These are phyloP conservation scores for Thereva unica DNA, from an alignment of 2,888 invertebrate species.

Conservation along the genomic window DNA sequence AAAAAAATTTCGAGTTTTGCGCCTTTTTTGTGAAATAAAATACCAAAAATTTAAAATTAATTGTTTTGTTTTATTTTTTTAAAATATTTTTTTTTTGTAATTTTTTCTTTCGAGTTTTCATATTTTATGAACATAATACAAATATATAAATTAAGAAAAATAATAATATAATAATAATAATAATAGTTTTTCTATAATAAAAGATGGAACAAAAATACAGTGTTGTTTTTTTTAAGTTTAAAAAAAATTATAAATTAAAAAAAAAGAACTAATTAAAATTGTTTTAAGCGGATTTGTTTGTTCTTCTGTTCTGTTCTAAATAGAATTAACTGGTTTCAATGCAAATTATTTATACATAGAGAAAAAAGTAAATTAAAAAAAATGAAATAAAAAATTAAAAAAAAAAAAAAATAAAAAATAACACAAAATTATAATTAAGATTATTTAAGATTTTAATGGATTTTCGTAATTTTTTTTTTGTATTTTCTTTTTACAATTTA, in stretches of 20 bases:
- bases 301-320: no score
- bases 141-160: no score
- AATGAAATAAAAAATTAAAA: neutral
- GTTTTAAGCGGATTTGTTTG: no score
- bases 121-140: no score
- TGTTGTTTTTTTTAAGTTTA: neutral
- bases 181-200: neutral
- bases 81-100: no score
- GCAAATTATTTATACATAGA: neutral
- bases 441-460: conserved; percentile 1
- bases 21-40: no score
- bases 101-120: no score
- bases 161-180: no score
- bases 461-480: conserved; percentile 1
- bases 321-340: neutral
- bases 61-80: no score
- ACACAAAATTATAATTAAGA: conserved; percentile 5
- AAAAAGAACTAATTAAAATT: neutral
- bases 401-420: neutral
- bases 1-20: no score
- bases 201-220: neutral
- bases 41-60: no score
- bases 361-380: neutral
- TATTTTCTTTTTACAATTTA: conserved; percentile 16
- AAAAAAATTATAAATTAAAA: conserved; percentile 1